Base-by-base conservation (phyloP, 2,113 vertebrate species). In the Oreochromis aureus region DNA sequence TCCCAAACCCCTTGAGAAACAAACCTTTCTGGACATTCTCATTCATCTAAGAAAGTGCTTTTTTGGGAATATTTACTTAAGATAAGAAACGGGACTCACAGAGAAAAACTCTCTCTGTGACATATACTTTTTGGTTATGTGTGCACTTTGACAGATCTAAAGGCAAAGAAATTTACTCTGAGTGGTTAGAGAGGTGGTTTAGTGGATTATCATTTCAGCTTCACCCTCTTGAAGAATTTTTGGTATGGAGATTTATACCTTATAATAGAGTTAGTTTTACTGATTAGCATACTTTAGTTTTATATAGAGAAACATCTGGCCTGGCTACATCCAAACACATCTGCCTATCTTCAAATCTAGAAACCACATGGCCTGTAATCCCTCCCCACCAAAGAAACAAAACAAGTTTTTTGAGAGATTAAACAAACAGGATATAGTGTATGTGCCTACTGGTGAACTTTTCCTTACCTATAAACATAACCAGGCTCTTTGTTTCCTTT, bases 41-140 rank as follows among this genome's bases (percentile, higher is more conserved):
- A 61, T 91, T 86, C 39, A 80, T 90, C 83, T 83, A 80, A 83
- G 51, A 80, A 81, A 89, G 66, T 81, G 82, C 81, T 91, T 82
- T 90, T 69, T 55, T 59, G 19, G 53, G 53, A 90, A 84, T 91
- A 90, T 93, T 89, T 85, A 76, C 80, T 89, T 84, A 48, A 83
- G 88, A 93, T 92, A 85, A 91, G 87, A 66, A 51, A 76, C 48
- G 24, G 85, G 54, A 44, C 80, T 89, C 86, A 63, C 32, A 80
- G 85, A 36, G 85, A 48, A 83, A 71, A 76, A 89, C 34, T 86
- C 55, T 56, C 24, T 85, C 8, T 61, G 34, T 61, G 39, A 79
- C 41, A 69, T 44, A 41, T 22, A 24, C 63, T 59, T 88, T 78
- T 32, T 78, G 53, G 18, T 80, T 54, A 51, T 51, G 27, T 78